Evolutionary conservation across 2,113 vertebrate species (phyloP).

Genomic region (Apistogramma diplotaenia): DNA sequence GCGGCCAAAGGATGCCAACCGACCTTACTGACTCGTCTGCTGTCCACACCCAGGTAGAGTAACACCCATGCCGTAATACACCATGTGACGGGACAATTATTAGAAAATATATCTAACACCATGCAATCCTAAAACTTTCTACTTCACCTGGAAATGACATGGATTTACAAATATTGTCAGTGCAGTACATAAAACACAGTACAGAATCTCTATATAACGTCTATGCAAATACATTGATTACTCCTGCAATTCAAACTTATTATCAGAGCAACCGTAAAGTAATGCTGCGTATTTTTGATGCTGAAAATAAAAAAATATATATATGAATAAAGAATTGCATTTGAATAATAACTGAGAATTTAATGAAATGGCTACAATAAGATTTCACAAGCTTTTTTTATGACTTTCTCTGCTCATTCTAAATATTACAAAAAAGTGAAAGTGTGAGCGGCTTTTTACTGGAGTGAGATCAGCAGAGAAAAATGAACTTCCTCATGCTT

Average conservation of each 20-base stretch:
- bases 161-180: background rate
- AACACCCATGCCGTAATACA: background rate
- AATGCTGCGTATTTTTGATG: background rate
- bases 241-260: background rate
- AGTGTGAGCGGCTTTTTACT: background rate
- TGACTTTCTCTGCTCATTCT: background rate
- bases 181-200: background rate
- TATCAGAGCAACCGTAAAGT: background rate
- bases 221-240: background rate
- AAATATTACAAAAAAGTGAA: background rate
- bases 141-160: background rate
- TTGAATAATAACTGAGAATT: background rate
- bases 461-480: background rate
- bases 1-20: constrained; percentile 96
- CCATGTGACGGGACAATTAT: too few species aligned
- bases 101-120: too few species aligned
- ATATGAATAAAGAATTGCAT: background rate
- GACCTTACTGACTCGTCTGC: constrained; percentile 91
- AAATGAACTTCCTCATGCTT: background rate
- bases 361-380: background rate
- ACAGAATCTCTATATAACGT: background rate
- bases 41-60: constrained; percentile 80
- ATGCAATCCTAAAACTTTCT: background rate
- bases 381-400: background rate
- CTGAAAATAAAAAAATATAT: background rate